These are phyloP conservation scores for Rhincodon typus DNA, from an alignment of 2,797 vertebrate genomes.

Conservation along the genomic window DNA sequence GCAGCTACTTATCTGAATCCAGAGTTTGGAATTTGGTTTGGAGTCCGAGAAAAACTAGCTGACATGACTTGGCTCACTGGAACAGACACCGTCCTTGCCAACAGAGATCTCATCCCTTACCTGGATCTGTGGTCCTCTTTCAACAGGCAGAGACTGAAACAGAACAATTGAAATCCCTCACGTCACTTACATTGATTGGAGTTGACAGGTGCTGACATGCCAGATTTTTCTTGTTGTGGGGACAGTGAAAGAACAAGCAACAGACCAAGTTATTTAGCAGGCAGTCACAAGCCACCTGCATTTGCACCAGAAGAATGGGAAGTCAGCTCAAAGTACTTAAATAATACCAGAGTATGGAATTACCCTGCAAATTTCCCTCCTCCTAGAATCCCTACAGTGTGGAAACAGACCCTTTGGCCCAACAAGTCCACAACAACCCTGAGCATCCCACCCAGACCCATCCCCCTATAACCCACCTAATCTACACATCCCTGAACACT, in stretches of 20 bases:
- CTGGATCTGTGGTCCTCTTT: neutral
- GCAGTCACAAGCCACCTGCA: too few relatives aligned
- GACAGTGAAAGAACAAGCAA: neutral
- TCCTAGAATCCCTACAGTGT: neutral
- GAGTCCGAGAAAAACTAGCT: neutral
- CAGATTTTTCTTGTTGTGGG: neutral
- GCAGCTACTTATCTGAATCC: neutral
- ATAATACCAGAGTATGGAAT: neutral
- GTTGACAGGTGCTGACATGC: too few relatives aligned
- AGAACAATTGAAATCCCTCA: neutral
- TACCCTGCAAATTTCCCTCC: too few relatives aligned
- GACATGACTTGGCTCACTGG: neutral
- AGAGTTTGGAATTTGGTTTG: neutral
- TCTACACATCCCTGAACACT: too few relatives aligned
- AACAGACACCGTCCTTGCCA: neutral
- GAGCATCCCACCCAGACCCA: too few relatives aligned
- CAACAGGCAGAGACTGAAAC: neutral
- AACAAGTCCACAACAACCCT: too few relatives aligned
- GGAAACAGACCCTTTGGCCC: too few relatives aligned
- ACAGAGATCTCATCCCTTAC: neutral
- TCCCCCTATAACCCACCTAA: neutral
- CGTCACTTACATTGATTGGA: neutral
- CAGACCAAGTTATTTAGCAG: neutral
- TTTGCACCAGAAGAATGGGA: too few relatives aligned
- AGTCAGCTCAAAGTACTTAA: neutral